Evolutionary conservation across 2,888 invertebrate species (phyloP).

Genomic region (Nasonovia ribisnigri): DNA sequence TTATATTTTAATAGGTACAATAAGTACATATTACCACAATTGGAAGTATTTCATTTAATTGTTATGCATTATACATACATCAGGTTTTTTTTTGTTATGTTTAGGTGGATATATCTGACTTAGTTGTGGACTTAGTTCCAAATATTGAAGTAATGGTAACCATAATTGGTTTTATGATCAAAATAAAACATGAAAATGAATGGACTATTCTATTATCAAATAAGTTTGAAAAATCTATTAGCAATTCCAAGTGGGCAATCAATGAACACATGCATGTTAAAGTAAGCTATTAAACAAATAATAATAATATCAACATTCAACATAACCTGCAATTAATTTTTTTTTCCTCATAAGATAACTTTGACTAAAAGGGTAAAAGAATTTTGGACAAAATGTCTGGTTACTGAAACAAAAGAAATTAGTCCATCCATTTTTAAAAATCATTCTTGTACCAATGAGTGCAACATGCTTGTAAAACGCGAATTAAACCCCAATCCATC

Average conservation of each 20-base stretch:
- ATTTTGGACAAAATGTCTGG: not conserved
- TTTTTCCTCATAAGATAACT: not conserved
- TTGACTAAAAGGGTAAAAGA: not conserved
- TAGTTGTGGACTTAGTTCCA: not conserved
- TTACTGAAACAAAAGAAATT: not conserved
- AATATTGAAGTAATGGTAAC: not conserved
- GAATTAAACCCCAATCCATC: too few relatives aligned
- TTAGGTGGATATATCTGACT: constrained; percentile 2
- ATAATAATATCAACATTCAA: not conserved
- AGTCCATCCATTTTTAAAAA: not conserved
- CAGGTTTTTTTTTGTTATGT: not conserved
- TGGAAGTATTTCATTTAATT: not conserved
- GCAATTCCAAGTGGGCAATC: not conserved
- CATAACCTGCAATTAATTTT: not conserved
- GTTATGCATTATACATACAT: not conserved
- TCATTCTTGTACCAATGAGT: not conserved
- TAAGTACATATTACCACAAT: not conserved
- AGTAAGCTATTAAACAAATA: not conserved
- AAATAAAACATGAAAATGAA: not conserved
- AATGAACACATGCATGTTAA: not conserved
- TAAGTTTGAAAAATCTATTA: not conserved
- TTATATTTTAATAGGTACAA: too few relatives aligned
- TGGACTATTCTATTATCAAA: not conserved
- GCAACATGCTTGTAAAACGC: not conserved
- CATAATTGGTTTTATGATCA: not conserved